Evolutionary conservation across 1,140 invertebrate genomes (phyloP).

Genomic region (Micrasema longulum): DNA sequence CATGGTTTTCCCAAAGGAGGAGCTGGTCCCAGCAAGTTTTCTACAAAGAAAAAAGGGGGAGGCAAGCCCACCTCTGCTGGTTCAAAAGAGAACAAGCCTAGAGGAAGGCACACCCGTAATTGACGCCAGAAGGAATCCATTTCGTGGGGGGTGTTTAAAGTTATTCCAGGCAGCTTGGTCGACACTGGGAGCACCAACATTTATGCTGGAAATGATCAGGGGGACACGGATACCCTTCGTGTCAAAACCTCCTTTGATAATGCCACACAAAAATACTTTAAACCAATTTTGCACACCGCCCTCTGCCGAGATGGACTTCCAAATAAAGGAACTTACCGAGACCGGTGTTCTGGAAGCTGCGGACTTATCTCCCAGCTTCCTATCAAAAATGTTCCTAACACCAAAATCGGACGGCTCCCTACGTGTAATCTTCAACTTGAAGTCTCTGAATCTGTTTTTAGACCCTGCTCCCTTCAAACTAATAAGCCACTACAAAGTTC

Average conservation of each 20-base stretch:
- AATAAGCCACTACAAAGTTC: constrained; percentile 54
- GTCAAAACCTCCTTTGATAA: background rate
- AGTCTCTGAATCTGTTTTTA: constrained; percentile 53
- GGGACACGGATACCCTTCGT: background rate
- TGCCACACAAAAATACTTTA: background rate
- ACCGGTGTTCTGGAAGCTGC: constrained; percentile 38
- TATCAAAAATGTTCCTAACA: constrained; percentile 57
- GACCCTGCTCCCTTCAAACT: constrained; percentile 52
- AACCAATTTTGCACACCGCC: background rate
- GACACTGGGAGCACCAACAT: background rate
- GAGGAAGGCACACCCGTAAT: too few relatives aligned
- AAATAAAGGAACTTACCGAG: too few relatives aligned
- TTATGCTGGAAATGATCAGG: background rate
- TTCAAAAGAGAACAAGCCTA: background rate
- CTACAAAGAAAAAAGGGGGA: too few relatives aligned
- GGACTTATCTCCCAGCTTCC: constrained; percentile 52
- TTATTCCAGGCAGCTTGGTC: too few relatives aligned
- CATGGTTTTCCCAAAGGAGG: too few relatives aligned
- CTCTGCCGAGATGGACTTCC: background rate
- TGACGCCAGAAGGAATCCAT: background rate
- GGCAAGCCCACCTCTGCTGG: too few relatives aligned
- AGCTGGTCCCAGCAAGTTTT: too few relatives aligned
- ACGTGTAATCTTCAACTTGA: constrained; percentile 57
- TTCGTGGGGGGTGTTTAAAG: too few relatives aligned
- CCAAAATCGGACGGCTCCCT: constrained; percentile 47